A percentile compares a stretch with the other conserved stretches of the same genome.
phyloP scores from a whole-genome alignment of 2,888 invertebrate genomes.

The Dasypolia templi region DNA sequence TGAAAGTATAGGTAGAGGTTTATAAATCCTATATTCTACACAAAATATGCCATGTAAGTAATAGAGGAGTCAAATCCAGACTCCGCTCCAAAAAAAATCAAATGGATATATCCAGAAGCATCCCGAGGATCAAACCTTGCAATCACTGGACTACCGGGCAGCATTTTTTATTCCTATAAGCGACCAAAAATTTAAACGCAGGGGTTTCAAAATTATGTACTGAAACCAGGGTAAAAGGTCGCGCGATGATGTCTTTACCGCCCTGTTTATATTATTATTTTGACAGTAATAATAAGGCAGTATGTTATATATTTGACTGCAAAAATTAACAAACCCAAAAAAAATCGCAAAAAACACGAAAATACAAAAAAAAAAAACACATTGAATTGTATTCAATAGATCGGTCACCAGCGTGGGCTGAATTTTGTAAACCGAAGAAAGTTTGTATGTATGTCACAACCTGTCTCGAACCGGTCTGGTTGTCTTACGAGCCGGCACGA shows the following conservation, averaged over 20 bases:
- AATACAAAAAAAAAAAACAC: conserved; percentile 20
- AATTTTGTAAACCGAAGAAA: conserved; percentile 82
- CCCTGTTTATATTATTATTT: background rate
- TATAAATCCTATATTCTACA: background rate
- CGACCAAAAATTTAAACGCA: too few relatives aligned
- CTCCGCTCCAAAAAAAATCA: background rate
- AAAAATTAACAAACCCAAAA: background rate
- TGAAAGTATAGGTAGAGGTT: background rate
- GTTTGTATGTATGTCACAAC: conserved; percentile 85
- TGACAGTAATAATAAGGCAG: background rate
- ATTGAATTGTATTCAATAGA: conserved; percentile 52
- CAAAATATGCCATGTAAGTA: background rate
- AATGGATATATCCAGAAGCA: background rate
- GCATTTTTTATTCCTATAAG: too few relatives aligned
- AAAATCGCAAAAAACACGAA: background rate
- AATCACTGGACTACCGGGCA: background rate
- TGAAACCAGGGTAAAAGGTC: too few relatives aligned
- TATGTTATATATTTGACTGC: background rate
- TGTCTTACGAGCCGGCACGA: conserved; percentile 45
- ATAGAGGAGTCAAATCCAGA: background rate
- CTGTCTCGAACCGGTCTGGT: conserved; percentile 81
- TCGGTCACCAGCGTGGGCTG: conserved; percentile 71
- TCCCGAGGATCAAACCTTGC: too few relatives aligned
- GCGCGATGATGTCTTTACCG: too few relatives aligned
- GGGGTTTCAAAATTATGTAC: too few relatives aligned